A percentile compares a stretch with the other conserved stretches of the same genome.
phyloP scores from a whole-genome alignment of 1,140 invertebrate species.

The Archivesica marissinica region DNA sequence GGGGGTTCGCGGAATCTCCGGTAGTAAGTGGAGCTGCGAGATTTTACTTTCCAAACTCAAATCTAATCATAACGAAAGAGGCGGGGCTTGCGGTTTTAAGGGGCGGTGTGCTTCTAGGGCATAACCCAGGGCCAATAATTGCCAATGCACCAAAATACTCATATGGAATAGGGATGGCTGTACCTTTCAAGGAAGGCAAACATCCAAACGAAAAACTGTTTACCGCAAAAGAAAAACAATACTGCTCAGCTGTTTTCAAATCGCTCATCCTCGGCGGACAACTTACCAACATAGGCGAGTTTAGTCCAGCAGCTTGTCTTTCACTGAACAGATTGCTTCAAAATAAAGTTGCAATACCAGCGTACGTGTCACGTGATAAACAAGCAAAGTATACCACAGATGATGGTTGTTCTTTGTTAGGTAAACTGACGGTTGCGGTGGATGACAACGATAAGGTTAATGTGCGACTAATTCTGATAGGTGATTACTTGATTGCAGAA shows the following conservation, averaged over 20 bases:
- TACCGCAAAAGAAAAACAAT: conserved; percentile 23
- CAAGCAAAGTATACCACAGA: conserved; percentile 38
- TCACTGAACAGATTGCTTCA: conserved; percentile 36
- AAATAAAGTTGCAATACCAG: conserved; percentile 25
- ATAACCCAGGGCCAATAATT: conserved; percentile 6
- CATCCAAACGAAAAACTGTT: conserved; percentile 54
- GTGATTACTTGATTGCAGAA: conserved; percentile 32
- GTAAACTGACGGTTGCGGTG: conserved; percentile 33
- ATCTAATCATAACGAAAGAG: conserved; percentile 23
- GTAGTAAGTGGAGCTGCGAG: conserved; percentile 40
- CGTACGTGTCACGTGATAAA: conserved; percentile 1
- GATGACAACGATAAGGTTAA: background rate
- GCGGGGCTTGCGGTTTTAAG: conserved; percentile 12
- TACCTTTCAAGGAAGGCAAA: conserved; percentile 31
- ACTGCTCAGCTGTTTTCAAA: conserved; percentile 52
- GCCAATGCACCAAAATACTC: background rate
- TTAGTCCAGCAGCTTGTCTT: background rate
- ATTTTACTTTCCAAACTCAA: conserved; percentile 62
- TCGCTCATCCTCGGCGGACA: background rate
- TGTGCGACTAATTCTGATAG: conserved; percentile 11
- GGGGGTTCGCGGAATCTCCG: conserved; percentile 49
- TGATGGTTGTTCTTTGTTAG: background rate
- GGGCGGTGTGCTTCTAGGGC: conserved; percentile 46
- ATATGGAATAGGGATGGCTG: conserved; percentile 49
- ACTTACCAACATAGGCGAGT: conserved; percentile 1